Evolutionary conservation across 2,888 invertebrate genomes (phyloP), one percentile per base, ranked within the genome.

Genomic region (Apamea monoglypha): DNA sequence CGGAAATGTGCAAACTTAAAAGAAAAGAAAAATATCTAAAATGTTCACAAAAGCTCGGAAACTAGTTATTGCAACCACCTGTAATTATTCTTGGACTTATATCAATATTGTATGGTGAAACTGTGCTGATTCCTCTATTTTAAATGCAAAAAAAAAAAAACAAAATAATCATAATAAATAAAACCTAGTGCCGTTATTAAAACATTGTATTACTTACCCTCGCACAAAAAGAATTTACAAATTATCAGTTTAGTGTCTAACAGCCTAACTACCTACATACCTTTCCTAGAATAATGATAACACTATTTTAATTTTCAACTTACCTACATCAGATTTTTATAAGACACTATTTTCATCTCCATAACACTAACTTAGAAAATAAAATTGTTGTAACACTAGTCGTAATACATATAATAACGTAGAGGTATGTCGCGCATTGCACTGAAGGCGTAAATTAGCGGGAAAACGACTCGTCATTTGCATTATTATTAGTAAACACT

Each of bases 401-500:
- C 50, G 21, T 80, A 68, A 83, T n/a, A n/a, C n/a, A n/a, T n/a
- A 53, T 80, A 77, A 32, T 14, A 50, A 36, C 40, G 56, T 69
- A 61, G 47, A 61, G 56, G 70, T 79, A 71, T 76, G 80, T 82
- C 82, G 70, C 67, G 61, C 56, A 72, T 68, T 83, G 77, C 68
- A 82, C 59, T 87, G 87, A 85, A 88, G 80, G 75, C 61, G 74
- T 71, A 82, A 89, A 92, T 91, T 92, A 92, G 92, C 94, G 93
- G 93, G 94, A 95, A 95, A 93, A 94, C 91, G 84, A 90, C 83
- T 91, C 90, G 91, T 92, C 91, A 90, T 91, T 92, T 89, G 92
- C 90, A 90, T 89, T 94, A 91, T 87, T 95, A 95, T 95, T 95
- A 93, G 95, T 96, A 96, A 96, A 96, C 96, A 96, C 85, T 91